Base-by-base conservation (phyloP, 2,888 invertebrate genomes). In the Eilema sororculum region DNA sequence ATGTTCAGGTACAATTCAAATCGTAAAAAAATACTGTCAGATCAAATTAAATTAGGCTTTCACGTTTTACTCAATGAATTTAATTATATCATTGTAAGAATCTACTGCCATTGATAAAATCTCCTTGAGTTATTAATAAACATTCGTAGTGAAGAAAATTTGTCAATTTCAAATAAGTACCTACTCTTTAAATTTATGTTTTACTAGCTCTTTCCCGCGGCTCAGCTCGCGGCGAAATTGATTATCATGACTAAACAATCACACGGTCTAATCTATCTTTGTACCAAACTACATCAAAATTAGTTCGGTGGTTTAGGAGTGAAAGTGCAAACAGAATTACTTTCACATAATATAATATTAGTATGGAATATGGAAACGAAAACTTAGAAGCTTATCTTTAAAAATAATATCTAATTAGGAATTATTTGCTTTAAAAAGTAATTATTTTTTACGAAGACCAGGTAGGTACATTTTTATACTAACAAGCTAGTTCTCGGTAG, bases 371-470 rank as follows among this genome's bases (percentile, higher is more conserved):
- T 33, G 12, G 33, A 37, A 46, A 46, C 46, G 20, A 2, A 46
- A 46, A 46, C 46, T 37, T 1, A 12, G 33, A 37, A 37, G 33
- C 33, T 33, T 8, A 33, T 33, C 28, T 28, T 28, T 33, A n/a
- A 6, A 46, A 46, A 52, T 9, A 8, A 1, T n/a, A n/a, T 13
- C 9, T 41, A 60, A 16, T 69, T 46, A 62, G 24, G 22, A 69
- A 65, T 33, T 22, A 67, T 68, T 56, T 13, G 2, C n/a, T n/a
- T 24, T 63, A 69, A 69, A 57, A 72, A 71, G 75, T 22, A 67
- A 59, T 33, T 67, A 66, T 68, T 74, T 33, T 74, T 68, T 68
- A 73, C 60, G 58, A 76, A 56, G 62, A 65, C n/a, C n/a, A n/a
- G n/a, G n/a, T n/a, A n/a, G n/a, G 68, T 62, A 57, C 9, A 73